These are phyloP conservation scores for Meghimatium bilineatum DNA, from an alignment of 2,888 invertebrate species.

Conservation along the genomic window DNA sequence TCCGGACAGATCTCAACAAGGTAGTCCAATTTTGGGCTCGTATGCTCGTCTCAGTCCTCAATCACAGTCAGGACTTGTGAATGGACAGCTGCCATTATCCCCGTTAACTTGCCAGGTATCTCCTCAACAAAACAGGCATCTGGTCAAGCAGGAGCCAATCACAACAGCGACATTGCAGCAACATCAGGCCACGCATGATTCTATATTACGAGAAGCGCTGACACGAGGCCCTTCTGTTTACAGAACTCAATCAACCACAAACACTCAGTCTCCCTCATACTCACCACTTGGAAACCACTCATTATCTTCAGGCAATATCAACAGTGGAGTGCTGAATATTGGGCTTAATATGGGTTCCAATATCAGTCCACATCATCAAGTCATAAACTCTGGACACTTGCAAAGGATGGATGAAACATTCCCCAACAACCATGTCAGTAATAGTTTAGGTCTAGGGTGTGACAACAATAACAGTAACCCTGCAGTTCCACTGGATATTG, in stretches of 20 bases:
- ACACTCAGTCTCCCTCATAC: constrained; percentile 40
- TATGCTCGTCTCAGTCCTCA: constrained; percentile 57
- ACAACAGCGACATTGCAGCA: constrained; percentile 51
- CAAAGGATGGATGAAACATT: constrained; percentile 21
- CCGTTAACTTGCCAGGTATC: constrained; percentile 59
- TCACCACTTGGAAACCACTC: constrained; percentile 36
- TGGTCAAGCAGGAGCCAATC: constrained; percentile 48
- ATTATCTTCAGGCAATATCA: background rate
- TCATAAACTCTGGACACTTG: constrained; percentile 8
- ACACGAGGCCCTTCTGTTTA: constrained; percentile 55
- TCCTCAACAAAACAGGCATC: constrained; percentile 54
- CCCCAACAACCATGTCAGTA: background rate
- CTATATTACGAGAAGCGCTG: constrained; percentile 67
- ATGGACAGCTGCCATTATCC: constrained; percentile 51
- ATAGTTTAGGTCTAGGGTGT: background rate
- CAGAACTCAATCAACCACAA: constrained; percentile 45
- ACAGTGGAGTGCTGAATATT: background rate
- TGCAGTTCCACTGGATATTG: constrained; percentile 51
- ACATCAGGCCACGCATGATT: constrained; percentile 60
- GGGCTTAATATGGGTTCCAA: background rate
- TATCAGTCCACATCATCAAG: constrained; percentile 40
- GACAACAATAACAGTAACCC: constrained; percentile 42
- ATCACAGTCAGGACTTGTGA: constrained; percentile 43
- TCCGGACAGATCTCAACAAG: constrained; percentile 56
- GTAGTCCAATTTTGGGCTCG: constrained; percentile 57